Conservation (phyloP, 1,140 invertebrate species). For the Helicorthomorpha holstii region DNA sequence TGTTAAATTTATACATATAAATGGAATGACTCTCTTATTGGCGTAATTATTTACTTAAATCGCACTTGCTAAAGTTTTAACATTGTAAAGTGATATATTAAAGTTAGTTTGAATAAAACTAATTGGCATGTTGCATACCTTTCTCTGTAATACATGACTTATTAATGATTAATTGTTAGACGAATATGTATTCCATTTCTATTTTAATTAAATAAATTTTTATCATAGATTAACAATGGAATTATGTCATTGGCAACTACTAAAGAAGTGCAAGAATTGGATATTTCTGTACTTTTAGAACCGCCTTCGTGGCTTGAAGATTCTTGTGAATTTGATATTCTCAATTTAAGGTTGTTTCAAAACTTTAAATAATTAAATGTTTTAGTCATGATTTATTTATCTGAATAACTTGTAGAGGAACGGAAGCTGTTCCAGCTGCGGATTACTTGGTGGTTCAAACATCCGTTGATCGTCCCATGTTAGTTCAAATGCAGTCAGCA, state of each 20-base stretch:
- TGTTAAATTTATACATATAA: no score
- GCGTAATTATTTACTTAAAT: no score
- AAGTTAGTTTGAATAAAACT: no score
- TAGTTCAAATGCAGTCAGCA: constrained; percentile 22
- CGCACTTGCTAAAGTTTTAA: no score
- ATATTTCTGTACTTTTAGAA: constrained; percentile 73
- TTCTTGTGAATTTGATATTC: constrained; percentile 88
- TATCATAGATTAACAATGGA: constrained; percentile 26
- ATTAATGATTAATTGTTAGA: no score
- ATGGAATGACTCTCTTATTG: no score
- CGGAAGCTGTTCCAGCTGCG: constrained; percentile 44
- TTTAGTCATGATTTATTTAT: not conserved
- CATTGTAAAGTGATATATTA: no score
- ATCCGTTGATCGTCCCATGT: constrained; percentile 46
- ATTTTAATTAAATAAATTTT: no score
- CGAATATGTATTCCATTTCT: no score
- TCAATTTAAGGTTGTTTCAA: constrained; percentile 48
- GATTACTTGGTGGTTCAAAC: constrained; percentile 87
- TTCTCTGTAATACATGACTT: no score
- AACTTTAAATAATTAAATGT: constrained; percentile 36
- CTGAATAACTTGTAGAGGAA: constrained; percentile 24
- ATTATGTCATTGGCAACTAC: constrained; percentile 82
- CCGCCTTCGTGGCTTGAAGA: constrained; percentile 78
- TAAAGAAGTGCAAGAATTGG: constrained; percentile 92
- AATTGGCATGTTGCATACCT: no score